These are phyloP conservation scores for Helobdella robusta DNA, from an alignment of 2,888 invertebrate species.

Conservation along the genomic window DNA sequence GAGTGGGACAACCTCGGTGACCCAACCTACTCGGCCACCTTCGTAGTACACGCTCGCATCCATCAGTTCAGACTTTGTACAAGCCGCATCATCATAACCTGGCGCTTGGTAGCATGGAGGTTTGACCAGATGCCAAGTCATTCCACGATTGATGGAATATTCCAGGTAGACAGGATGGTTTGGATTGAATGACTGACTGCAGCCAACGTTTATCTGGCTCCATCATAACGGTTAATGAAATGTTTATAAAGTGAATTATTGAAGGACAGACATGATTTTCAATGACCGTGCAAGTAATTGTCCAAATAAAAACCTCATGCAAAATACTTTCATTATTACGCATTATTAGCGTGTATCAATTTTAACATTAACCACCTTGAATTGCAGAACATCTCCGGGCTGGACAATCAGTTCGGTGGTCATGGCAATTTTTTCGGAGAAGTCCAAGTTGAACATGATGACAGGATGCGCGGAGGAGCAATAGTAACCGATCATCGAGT, in stretches of 20 bases:
- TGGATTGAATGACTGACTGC: background rate
- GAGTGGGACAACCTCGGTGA: too few relatives aligned
- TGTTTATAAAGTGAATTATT: too few relatives aligned
- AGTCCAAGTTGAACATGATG: background rate
- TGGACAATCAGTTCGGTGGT: background rate
- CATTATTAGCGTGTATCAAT: background rate
- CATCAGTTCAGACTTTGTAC: too few relatives aligned
- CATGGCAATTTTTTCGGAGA: background rate
- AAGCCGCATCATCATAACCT: too few relatives aligned
- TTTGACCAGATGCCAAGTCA: slow-evolving; percentile 47
- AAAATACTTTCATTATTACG: too few relatives aligned
- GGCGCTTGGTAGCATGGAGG: slow-evolving; percentile 46
- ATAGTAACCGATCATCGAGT: background rate
- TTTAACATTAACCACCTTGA: background rate
- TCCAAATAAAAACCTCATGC: too few relatives aligned
- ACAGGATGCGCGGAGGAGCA: slow-evolving; percentile 2
- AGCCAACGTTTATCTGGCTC: slow-evolving; percentile 9
- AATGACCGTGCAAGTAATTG: too few relatives aligned
- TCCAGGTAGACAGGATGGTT: slow-evolving; percentile 38
- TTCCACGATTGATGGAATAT: slow-evolving; percentile 49
- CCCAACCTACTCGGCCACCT: too few relatives aligned
- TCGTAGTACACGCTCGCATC: too few relatives aligned
- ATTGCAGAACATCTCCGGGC: background rate
- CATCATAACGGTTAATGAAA: too few relatives aligned
- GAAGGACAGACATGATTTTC: background rate